These are phyloP conservation scores for Heliconius charithonia DNA, from an alignment of 2,888 invertebrate species.

Conservation along the genomic window DNA sequence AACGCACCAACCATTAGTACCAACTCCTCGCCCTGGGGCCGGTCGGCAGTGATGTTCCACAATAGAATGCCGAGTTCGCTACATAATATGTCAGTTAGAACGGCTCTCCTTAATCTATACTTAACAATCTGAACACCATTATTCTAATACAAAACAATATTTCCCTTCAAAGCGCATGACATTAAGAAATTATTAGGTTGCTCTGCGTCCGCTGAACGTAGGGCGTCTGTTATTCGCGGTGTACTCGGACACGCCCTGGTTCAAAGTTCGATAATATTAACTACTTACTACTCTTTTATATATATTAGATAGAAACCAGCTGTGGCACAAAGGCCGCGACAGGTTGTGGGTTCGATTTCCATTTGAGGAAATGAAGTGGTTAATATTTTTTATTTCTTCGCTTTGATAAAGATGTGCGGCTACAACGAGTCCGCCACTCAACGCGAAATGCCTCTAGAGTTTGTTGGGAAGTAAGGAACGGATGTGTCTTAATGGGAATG, in stretches of 20 bases:
- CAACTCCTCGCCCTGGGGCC: slow-evolving; percentile 38
- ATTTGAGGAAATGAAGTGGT: not conserved
- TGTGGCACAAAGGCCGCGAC: not conserved
- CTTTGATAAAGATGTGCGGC: not conserved
- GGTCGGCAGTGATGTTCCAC: slow-evolving; percentile 47
- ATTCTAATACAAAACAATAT: slow-evolving; percentile 82
- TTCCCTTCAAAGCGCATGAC: slow-evolving; percentile 80
- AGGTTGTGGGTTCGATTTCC: not conserved
- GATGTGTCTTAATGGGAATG: no score
- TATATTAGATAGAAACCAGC: not conserved
- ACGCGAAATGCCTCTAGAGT: not conserved
- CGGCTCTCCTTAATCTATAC: slow-evolving; percentile 63
- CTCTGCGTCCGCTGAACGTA: slow-evolving; percentile 74
- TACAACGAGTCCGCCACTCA: not conserved
- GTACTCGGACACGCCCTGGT: not conserved
- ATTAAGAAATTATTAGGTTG: slow-evolving; percentile 83
- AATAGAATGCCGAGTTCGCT: slow-evolving; percentile 53
- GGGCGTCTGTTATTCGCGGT: slow-evolving; percentile 52
- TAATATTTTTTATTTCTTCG: not conserved
- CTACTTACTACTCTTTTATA: not conserved
- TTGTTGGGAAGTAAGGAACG: no score
- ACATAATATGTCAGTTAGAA: slow-evolving; percentile 57
- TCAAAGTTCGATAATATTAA: slow-evolving; percentile 2
- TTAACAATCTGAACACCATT: slow-evolving; percentile 72
- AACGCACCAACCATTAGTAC: not conserved